Evolutionary conservation across 2,888 invertebrate species (phyloP), one percentile per base, ranked within the genome.

Genomic region (Griposia aprilina): DNA sequence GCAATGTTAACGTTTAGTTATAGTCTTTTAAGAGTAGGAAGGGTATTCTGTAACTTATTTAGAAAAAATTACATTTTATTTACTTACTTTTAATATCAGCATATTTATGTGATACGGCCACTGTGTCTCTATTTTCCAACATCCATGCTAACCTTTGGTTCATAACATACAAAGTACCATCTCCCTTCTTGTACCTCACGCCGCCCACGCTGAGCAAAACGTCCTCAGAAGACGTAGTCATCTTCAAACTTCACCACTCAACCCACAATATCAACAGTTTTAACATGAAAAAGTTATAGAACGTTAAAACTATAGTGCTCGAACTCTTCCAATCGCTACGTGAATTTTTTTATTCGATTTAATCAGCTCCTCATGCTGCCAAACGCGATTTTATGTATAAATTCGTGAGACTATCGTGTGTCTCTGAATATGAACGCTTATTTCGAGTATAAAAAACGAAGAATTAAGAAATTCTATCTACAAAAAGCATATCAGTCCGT

Each of bases 81-180:
- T 26, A 95, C 97, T 97, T 97, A 99, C 99, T 98, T 97, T 99
- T 99, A 87, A 99, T 99, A 95, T 99, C 99, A 82, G 99, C 98
- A 96, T 99, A 99, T 93, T 98, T 98, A 95, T 99, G 99, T 76
- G 99, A 99, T 80, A 99, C 98, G 23, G 98, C 98, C 69, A 99
- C 99, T 4, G 98, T 99, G 92, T 99, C 99, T 84, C 98, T 97
- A 93, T 99, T 98, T 93, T 99, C 98, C 84, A 99, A 97, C 98
- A 99, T 99, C 99, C 99, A 99, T 59, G 99, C 99, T 88, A 99
- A 97, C 89, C 99, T 97, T 95, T 99, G 98, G 90, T 99, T 99
- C 99, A 99, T 99, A 85, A 99, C 98, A 94, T 99, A 99, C 78
- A 99, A 97, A 0, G 98, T 98, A 20, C 99, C 99, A 96, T 99